These are phyloP conservation scores for Acheta domesticus DNA, from an alignment of 2,888 invertebrate genomes.

Conservation along the genomic window DNA sequence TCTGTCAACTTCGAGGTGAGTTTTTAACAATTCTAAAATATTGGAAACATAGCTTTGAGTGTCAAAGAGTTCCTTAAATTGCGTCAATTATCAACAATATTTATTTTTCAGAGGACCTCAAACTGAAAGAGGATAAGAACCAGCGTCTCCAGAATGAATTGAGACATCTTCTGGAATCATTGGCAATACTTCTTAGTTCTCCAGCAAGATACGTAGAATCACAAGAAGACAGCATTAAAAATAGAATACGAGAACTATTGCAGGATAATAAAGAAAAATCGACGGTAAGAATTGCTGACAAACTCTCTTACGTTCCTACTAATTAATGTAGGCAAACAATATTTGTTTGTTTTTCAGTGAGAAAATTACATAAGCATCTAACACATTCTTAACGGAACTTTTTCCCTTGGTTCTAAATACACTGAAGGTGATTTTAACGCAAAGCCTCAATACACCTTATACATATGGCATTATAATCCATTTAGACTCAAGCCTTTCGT, in stretches of 20 bases:
- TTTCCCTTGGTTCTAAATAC: too few relatives aligned
- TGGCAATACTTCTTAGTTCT: conserved; percentile 67
- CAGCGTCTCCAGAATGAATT: conserved; percentile 65
- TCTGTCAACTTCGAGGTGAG: conserved; percentile 65
- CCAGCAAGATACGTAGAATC: conserved; percentile 73
- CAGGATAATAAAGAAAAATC: conserved; percentile 74
- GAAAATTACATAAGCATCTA: too few relatives aligned
- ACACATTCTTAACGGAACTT: too few relatives aligned
- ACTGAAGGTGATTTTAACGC: too few relatives aligned
- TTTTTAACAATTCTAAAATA: neutral
- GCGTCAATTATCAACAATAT: neutral
- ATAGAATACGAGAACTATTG: conserved; percentile 71
- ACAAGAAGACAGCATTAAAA: conserved; percentile 73
- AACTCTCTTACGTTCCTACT: neutral
- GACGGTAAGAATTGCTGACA: conserved; percentile 54
- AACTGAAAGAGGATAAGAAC: conserved; percentile 65
- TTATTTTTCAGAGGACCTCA: conserved; percentile 60
- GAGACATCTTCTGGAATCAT: conserved; percentile 65
- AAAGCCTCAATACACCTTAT: too few relatives aligned
- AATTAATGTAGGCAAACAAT: too few relatives aligned
- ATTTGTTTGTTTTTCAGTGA: too few relatives aligned
- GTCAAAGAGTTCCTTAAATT: neutral
- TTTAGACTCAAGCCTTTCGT: too few relatives aligned
- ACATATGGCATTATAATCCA: too few relatives aligned
- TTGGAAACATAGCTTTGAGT: neutral